Evolutionary conservation across 2,888 invertebrate species (phyloP).

Genomic region (Cataglyphis altisquamis): DNA sequence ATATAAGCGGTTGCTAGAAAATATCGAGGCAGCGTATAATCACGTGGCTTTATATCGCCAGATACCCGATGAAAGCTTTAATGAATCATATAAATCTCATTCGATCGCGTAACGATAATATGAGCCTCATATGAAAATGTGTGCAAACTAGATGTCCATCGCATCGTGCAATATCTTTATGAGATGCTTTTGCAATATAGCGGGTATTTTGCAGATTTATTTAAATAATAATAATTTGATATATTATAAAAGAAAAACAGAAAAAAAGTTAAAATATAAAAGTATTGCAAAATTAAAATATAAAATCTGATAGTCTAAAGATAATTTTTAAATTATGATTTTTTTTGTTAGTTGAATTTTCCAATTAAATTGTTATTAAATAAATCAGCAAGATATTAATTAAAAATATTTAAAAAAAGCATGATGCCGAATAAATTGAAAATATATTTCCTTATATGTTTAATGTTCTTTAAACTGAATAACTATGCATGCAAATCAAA

Average conservation of each 20-base stretch:
- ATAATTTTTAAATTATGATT: background rate
- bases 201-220: constrained; percentile 12
- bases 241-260: background rate
- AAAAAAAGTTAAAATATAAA: background rate
- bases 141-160: constrained; percentile 40
- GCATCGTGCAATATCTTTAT: background rate
- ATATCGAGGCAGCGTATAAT: constrained; percentile 17
- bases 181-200: background rate
- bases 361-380: background rate
- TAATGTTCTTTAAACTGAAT: constrained; percentile 18
- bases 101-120: constrained; percentile 31
- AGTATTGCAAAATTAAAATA: background rate
- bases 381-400: background rate
- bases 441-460: background rate
- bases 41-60: background rate
- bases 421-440: background rate
- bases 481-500: constrained; percentile 28
- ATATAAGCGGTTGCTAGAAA: constrained; percentile 19
- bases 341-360: background rate
- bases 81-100: constrained; percentile 29
- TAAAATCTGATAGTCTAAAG: background rate
- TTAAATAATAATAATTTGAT: constrained; percentile 6
- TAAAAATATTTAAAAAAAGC: background rate
- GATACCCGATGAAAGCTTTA: constrained; percentile 15
- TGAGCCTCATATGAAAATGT: constrained; percentile 21